Conservation (phyloP, 2,797 vertebrate species). For the Onychomys arenicola region DNA sequence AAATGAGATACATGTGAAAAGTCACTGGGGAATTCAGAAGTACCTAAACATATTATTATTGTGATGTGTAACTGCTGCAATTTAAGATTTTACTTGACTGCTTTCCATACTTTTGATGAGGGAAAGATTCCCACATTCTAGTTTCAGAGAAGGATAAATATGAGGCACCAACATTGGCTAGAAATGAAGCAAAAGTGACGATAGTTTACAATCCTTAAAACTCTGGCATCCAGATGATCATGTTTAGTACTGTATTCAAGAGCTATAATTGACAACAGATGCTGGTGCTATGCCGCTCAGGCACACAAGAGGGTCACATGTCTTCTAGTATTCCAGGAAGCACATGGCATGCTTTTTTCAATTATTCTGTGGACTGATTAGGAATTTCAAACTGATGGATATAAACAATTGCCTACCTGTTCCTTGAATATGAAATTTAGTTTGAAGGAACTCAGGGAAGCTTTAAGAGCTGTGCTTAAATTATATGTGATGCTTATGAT, state of each 20-base stretch:
- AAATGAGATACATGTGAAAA: neutral
- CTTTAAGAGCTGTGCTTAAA: neutral
- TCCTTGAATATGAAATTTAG: neutral
- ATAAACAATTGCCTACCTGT: neutral
- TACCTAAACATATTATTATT: neutral
- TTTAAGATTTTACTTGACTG: neutral
- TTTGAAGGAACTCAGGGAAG: neutral
- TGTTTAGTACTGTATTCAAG: accelerated
- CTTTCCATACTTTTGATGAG: neutral
- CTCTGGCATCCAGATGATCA: neutral
- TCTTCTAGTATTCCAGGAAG: accelerated
- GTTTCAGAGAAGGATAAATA: neutral
- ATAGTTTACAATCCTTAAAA: neutral
- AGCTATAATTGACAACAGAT: neutral
- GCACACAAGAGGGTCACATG: neutral
- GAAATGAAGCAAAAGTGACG: neutral
- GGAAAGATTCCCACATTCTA: neutral
- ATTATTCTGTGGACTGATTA: neutral
- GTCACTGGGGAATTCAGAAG: too few species aligned
- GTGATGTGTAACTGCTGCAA: neutral
- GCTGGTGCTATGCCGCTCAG: neutral
- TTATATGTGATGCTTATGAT: neutral
- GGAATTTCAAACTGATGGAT: neutral
- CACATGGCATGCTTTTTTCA: neutral
- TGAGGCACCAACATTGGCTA: neutral